Evolutionary conservation across 2,797 vertebrate species (phyloP).

Genomic region (Alfaro cultratus): DNA sequence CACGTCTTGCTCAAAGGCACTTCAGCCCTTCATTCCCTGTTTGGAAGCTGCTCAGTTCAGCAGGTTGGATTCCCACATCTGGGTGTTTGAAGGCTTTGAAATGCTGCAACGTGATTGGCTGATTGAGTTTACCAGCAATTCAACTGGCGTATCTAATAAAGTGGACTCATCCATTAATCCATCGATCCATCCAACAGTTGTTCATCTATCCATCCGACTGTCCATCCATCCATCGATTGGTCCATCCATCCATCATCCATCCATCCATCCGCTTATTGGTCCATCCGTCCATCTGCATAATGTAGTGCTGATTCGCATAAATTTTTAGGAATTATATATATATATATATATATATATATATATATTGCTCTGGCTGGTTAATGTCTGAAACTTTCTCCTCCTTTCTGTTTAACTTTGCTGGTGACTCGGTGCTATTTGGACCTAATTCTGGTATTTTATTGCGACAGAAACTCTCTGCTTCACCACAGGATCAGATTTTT

Average conservation of each 20-base stretch:
- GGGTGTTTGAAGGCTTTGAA: not conserved
- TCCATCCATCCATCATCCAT: not conserved
- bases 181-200: no score
- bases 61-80: not conserved
- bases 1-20: not conserved
- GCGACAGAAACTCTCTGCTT: not conserved
- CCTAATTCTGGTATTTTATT: not conserved
- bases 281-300: no score
- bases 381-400: not conserved
- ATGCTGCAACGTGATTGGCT: not conserved
- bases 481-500: not conserved
- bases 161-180: not conserved
- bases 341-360: no score
- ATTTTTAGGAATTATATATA: no score
- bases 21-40: not conserved
- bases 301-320: not conserved
- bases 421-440: not conserved
- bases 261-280: no score
- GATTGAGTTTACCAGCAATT: not conserved
- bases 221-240: not conserved
- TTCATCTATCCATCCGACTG: not conserved
- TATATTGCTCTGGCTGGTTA: not conserved
- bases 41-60: not conserved
- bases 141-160: not conserved
- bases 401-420: not conserved